Evolutionary conservation across 2,113 vertebrate species (phyloP).

Genomic region (Macquaria australasica): DNA sequence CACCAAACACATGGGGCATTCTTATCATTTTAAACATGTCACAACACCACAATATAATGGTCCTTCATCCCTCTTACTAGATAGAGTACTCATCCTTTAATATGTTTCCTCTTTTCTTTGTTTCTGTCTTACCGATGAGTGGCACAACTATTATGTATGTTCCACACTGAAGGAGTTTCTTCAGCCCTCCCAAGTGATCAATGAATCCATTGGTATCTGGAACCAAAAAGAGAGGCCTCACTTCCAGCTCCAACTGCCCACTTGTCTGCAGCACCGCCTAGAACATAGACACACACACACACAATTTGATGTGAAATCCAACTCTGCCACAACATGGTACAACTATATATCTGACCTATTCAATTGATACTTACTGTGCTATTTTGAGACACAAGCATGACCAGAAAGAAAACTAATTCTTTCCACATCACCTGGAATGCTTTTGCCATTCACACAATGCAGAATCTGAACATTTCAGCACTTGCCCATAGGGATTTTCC

Average conservation of each 20-base stretch:
- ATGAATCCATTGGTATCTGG: slow-evolving; percentile 99
- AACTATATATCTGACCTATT: background rate
- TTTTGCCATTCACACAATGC: background rate
- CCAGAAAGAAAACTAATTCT: background rate
- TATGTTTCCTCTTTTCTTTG: background rate
- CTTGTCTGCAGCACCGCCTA: slow-evolving; percentile 95
- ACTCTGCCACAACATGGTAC: background rate
- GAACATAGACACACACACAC: slow-evolving; percentile 38
- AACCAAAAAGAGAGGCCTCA: slow-evolving; percentile 94
- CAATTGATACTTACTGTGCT: background rate
- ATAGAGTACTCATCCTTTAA: background rate
- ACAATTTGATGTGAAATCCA: background rate
- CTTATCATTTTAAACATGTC: slow-evolving; percentile 3
- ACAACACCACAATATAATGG: background rate
- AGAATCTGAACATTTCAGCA: background rate
- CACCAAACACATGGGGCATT: background rate
- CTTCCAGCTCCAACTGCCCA: slow-evolving; percentile 95
- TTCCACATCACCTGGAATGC: background rate
- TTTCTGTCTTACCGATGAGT: slow-evolving; percentile 91
- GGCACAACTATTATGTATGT: slow-evolving; percentile 97
- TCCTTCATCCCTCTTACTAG: background rate
- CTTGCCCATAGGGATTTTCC: background rate
- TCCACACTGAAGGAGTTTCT: slow-evolving; percentile 89
- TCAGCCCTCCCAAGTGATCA: slow-evolving; percentile 92
- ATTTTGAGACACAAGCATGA: background rate